Percentiles rank a stretch among this genome's conserved stretches.
These are phyloP conservation scores for Tetramorium simillimum DNA, from an alignment of 1,140 invertebrate species.

Conservation along the genomic window DNA sequence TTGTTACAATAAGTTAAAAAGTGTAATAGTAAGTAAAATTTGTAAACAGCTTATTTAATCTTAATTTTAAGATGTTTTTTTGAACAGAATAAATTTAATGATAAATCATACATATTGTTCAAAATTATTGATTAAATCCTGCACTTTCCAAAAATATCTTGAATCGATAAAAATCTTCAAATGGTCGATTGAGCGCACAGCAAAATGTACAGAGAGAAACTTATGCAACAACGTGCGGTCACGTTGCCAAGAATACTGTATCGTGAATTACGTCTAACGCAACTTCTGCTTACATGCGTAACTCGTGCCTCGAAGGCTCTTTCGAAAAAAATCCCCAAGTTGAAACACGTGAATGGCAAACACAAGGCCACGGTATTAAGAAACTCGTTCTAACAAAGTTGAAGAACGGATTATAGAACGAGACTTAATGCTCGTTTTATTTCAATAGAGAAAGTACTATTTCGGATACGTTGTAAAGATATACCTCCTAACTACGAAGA, in stretches of 20 bases:
- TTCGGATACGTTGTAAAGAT: not conserved
- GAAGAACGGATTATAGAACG: not conserved
- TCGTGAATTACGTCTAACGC: constrained; percentile 12
- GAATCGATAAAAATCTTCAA: not conserved
- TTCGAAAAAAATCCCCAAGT: constrained; percentile 27
- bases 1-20: not conserved
- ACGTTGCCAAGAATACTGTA: constrained; percentile 2
- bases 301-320: constrained; percentile 1
- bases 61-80: not conserved
- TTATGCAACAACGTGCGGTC: not conserved
- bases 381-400: not conserved
- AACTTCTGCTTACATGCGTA: constrained; percentile 4
- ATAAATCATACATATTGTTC: not conserved
- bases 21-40: not conserved
- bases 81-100: not conserved
- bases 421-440: not conserved
- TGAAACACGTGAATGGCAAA: not conserved
- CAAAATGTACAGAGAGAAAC: not conserved
- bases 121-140: not conserved
- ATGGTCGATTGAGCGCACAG: not conserved
- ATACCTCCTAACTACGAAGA: not conserved
- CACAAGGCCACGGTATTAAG: constrained; percentile 5
- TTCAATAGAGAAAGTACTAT: not conserved
- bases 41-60: not conserved
- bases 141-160: not conserved